Conservation (phyloP, 2,797 vertebrate genomes). For the Amblyopsis hoosieri region DNA sequence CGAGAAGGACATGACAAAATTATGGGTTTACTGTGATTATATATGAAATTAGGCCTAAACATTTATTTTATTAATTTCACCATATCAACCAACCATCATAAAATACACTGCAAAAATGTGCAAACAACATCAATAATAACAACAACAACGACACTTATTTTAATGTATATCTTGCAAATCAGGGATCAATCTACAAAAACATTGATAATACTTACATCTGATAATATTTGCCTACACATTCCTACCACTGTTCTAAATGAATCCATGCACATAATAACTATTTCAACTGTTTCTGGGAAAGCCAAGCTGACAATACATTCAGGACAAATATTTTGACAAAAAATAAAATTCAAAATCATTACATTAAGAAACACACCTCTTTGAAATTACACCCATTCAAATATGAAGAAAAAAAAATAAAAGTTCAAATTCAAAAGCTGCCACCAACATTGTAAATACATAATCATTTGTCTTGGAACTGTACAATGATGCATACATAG, state of each 20-base stretch:
- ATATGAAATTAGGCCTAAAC: not conserved
- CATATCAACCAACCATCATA: not conserved
- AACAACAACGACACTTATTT: not conserved
- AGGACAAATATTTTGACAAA: too few species aligned
- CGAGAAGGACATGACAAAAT: slow-evolving; percentile 32
- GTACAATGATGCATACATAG: too few species aligned
- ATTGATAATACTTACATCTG: slow-evolving; percentile 1
- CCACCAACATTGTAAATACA: too few species aligned
- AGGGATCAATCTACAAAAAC: slow-evolving; percentile 24
- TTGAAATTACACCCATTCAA: too few species aligned
- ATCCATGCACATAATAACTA: too few species aligned
- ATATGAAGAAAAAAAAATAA: too few species aligned
- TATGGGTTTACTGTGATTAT: not conserved
- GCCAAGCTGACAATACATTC: too few species aligned
- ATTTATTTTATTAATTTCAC: slow-evolving; percentile 2
- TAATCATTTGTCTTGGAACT: too few species aligned
- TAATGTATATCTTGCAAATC: slow-evolving; percentile 21
- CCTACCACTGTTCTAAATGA: not conserved
- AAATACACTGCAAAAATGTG: not conserved
- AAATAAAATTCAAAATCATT: too few species aligned
- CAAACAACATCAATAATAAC: not conserved
- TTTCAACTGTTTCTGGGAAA: too few species aligned
- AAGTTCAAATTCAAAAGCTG: too few species aligned
- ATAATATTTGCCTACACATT: not conserved
- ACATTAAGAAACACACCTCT: too few species aligned